These are phyloP conservation scores for Patiria miniata DNA, from an alignment of 35 echinoderm and acorn worm species.

Conservation along the genomic window DNA sequence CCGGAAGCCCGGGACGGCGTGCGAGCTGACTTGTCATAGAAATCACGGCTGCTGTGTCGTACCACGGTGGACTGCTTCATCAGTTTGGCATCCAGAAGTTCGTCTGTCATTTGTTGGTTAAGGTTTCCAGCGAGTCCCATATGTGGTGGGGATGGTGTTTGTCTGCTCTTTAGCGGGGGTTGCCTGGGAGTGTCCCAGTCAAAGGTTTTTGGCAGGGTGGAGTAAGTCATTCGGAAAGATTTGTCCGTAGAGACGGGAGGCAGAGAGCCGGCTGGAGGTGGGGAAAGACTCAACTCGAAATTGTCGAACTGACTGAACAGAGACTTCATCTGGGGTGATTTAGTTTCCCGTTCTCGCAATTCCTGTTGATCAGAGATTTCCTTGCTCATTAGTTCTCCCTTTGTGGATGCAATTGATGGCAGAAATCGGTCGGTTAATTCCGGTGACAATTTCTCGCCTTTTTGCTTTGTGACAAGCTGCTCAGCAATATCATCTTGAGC, in stretches of 20 bases:
- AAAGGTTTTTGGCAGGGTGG: conserved; percentile 65
- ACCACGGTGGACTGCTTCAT: background rate
- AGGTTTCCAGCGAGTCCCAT: background rate
- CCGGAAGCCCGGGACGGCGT: conserved; percentile 5
- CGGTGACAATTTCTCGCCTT: background rate
- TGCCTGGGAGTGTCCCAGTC: conserved; percentile 18
- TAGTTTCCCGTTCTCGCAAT: background rate
- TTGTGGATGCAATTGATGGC: background rate
- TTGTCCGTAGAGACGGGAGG: background rate
- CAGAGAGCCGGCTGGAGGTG: background rate
- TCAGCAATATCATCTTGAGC: background rate
- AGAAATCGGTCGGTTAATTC: background rate
- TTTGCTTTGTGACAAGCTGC: background rate
- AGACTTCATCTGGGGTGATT: conserved; percentile 14
- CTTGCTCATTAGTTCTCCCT: background rate
- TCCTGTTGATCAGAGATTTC: background rate
- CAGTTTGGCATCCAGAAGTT: background rate
- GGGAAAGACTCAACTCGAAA: conserved; percentile 4
- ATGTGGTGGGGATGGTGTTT: background rate
- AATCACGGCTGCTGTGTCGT: background rate
- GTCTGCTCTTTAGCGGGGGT: background rate
- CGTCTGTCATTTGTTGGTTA: background rate
- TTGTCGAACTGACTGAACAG: conserved; percentile 11
- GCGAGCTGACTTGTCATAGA: conserved; percentile 1
- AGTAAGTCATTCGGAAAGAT: conserved; percentile 74